Evolutionary conservation across 2,797 vertebrate genomes (phyloP), one percentile per base, ranked within the genome.

Genomic region (Florisuga fusca): DNA sequence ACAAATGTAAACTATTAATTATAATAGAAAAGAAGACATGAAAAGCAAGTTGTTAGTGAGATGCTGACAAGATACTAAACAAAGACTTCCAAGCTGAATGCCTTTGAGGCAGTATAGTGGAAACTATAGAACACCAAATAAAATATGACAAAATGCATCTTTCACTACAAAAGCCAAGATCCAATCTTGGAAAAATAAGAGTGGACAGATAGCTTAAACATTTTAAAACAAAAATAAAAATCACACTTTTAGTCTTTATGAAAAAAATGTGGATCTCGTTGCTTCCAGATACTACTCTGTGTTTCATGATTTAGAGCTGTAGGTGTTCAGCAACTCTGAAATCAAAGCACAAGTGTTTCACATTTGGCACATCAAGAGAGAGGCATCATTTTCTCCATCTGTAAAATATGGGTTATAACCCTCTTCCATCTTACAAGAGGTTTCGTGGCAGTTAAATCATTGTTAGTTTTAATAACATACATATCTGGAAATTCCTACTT

Each of bases 1-100:
- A 91, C 22, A 72, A 78, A 50, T 81, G 45, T 74, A 94, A 96
- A 93, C 79, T 93, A 67, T 94, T 97, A 96, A 91, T 94, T 88
- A 93, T 21, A 75, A 83, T 54, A 87, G 43, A 95, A 95, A 93
- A 48, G 34, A 91, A 93, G 66, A 78, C 17, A 84, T 80, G 90
- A 95, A 94, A 96, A 84, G 31, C 31, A 71, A 31, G 36, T 75
- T 88, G 73, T 86, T 90, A 85, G 78, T 83, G 54, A 90, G 59
- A 88, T 26, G 73, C 27, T 81, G 93, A 72, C 50, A 84, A 93
- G 90, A 86, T 76, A 94, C 68, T 87, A 94, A 94, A 93, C 87
- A 95, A 85, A 87, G 41, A 62, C 59, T 94, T 94, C 66, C n/a
- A 93, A 63, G 19, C 51, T 69, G 51, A 82, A 78, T 83, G 38